Percentiles rank a stretch among this genome's conserved stretches.
Conservation (phyloP, 2,888 invertebrate species). For the Xylophagus ater region DNA sequence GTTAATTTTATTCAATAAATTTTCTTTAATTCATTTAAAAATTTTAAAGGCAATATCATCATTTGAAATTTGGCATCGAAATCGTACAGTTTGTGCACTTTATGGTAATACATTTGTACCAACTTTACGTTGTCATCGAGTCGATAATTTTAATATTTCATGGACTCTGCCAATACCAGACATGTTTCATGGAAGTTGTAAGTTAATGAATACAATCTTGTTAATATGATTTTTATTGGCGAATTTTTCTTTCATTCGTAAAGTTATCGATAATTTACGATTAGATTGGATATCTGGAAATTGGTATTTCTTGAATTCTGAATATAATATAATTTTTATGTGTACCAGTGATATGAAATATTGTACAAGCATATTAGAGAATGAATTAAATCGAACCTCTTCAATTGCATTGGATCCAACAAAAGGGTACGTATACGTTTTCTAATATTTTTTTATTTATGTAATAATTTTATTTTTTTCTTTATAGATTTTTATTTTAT, state of each 20-base stretch:
- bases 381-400: conserved; percentile 53
- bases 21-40: background rate
- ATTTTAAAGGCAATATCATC: conserved; percentile 28
- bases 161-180: conserved; percentile 49
- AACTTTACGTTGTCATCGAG: conserved; percentile 53
- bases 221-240: background rate
- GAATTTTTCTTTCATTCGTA: conserved; percentile 3
- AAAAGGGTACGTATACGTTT: conserved; percentile 43
- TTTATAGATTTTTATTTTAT: conserved; percentile 57
- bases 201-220: conserved; percentile 27
- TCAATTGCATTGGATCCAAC: conserved; percentile 71
- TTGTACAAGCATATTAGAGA: conserved; percentile 61
- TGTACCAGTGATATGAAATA: conserved; percentile 50
- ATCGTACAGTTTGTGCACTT: conserved; percentile 60
- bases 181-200: conserved; percentile 53
- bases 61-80: conserved; percentile 56
- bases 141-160: conserved; percentile 49
- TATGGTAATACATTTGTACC: conserved; percentile 45
- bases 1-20: background rate
- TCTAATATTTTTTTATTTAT: conserved; percentile 1
- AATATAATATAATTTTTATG: conserved; percentile 56
- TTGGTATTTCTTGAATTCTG: conserved; percentile 72
- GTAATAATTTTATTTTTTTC: conserved; percentile 12
- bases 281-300: conserved; percentile 77
- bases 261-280: conserved; percentile 60